Conservation (phyloP, 1,140 invertebrate genomes). For the Meloidogyne exigua region DNA sequence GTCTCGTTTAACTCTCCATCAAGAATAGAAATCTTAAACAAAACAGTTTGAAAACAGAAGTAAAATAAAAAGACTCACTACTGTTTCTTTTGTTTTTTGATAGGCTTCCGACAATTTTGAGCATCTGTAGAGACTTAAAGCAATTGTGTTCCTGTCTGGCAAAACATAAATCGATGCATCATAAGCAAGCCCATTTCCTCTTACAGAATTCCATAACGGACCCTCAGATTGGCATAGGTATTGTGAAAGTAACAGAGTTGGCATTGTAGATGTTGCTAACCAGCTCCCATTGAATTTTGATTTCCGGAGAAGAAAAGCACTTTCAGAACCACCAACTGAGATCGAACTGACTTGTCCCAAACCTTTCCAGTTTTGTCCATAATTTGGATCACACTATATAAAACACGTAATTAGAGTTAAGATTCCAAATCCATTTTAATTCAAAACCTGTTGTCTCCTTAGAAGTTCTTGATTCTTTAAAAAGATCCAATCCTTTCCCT, state of each 20-base stretch:
- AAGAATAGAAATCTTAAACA: constrained; percentile 58
- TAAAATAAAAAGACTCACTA: constrained; percentile 69
- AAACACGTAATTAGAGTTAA: too few relatives aligned
- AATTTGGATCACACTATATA: constrained; percentile 18
- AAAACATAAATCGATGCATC: constrained; percentile 40
- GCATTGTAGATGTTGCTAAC: constrained; percentile 61
- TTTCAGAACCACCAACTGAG: constrained; percentile 80
- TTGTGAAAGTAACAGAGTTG: constrained; percentile 68
- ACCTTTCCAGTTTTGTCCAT: not conserved
- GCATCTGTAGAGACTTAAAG: constrained; percentile 74
- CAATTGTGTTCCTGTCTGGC: constrained; percentile 73
- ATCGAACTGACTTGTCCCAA: constrained; percentile 66
- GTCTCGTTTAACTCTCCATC: constrained; percentile 72
- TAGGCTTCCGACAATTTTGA: constrained; percentile 77
- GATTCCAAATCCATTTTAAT: too few relatives aligned
- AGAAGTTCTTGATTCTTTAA: too few relatives aligned
- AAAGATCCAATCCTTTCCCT: too few relatives aligned
- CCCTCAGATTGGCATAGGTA: constrained; percentile 84
- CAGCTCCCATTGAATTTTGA: constrained; percentile 68
- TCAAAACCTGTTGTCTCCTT: too few relatives aligned
- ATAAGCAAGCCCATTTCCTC: constrained; percentile 82
- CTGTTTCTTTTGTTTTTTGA: constrained; percentile 74
- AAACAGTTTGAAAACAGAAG: not conserved
- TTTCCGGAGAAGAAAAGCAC: constrained; percentile 74
- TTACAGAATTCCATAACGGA: constrained; percentile 80